Conservation (phyloP, 2,888 invertebrate genomes). For the Epirrhoe alternata region DNA sequence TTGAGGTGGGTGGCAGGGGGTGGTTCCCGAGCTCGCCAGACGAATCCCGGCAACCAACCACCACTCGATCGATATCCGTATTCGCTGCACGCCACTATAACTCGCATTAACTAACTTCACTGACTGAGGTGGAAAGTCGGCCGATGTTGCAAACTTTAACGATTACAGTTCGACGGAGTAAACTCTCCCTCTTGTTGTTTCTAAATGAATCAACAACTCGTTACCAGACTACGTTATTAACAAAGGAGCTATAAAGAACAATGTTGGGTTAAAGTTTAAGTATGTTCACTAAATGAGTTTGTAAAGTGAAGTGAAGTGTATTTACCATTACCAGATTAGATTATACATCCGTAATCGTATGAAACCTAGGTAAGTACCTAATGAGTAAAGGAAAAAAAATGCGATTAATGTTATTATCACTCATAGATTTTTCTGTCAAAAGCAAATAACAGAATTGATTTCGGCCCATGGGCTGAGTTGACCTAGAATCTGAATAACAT, state of each 20-base stretch:
- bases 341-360: neutral
- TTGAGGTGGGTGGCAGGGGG: conserved; percentile 51
- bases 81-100: conserved; percentile 76
- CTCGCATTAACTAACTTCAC: conserved; percentile 78
- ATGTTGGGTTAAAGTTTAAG: conserved; percentile 26
- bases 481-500: too few relatives aligned
- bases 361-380: neutral
- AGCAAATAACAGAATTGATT: conserved; percentile 26
- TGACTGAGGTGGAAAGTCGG: conserved; percentile 77
- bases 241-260: conserved; percentile 36
- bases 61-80: conserved; percentile 82
- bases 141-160: conserved; percentile 80
- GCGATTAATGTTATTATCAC: conserved; percentile 15
- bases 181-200: conserved; percentile 66
- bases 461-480: too few relatives aligned
- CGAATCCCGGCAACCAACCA: conserved; percentile 79
- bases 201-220: conserved; percentile 69
- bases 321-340: neutral
- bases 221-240: conserved; percentile 47
- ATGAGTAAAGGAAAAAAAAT: conserved; percentile 3
- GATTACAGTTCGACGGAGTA: conserved; percentile 72
- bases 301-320: conserved; percentile 9
- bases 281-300: conserved; percentile 19
- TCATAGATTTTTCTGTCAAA: conserved; percentile 22
- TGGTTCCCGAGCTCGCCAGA: conserved; percentile 73